Base-by-base conservation (phyloP, 2,797 vertebrate genomes). In the Argyrosomus regius region DNA sequence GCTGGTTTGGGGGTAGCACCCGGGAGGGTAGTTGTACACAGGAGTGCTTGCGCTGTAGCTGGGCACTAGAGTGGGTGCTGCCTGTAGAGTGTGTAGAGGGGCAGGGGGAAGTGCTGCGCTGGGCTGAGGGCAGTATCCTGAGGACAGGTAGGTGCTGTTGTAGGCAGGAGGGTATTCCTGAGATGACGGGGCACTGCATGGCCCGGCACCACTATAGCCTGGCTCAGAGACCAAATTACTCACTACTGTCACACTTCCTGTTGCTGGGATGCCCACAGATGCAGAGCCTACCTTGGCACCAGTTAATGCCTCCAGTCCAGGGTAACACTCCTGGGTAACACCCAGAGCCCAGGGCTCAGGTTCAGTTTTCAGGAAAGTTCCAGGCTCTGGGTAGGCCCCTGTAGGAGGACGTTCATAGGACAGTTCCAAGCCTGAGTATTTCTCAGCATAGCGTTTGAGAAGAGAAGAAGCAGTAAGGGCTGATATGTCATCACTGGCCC, bases 401-500 rank as follows among this genome's bases (percentile, higher is more conserved):
- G 92, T 10, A 9, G 91, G 65, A 3, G 96, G 92, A 75, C 97
- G 95, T 57, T 98, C 97, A 69, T 97, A 98, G 62, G 97, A 92
- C 2, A 96, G 87, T 24, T 97, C 97, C 92, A 97, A 87, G 73
- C 97, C 97, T 0, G 98, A 97, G 92, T 99, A 99, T 86, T 98
- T 98, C 93, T 99, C 98, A 0, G 98, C 98, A 26, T 99, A 99
- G 86, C 97, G 96, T 91, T 98, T 98, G 82, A 98, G 95, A 50
- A 98, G 95, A 85, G 97, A 98, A 76, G 98, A 99, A 84, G 98
- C 98, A 0, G 97, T 98, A 73, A 99, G 97, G 0, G 97, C 97
- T 0, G 97, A 97, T 93, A 99, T 98, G 93, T 99, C 97, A 62
- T 99, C 98, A 81, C 97, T 97, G 80, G 97, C 97, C 97, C 97